Conservation (phyloP, 1,140 invertebrate species). For the Goniozus legneri region DNA sequence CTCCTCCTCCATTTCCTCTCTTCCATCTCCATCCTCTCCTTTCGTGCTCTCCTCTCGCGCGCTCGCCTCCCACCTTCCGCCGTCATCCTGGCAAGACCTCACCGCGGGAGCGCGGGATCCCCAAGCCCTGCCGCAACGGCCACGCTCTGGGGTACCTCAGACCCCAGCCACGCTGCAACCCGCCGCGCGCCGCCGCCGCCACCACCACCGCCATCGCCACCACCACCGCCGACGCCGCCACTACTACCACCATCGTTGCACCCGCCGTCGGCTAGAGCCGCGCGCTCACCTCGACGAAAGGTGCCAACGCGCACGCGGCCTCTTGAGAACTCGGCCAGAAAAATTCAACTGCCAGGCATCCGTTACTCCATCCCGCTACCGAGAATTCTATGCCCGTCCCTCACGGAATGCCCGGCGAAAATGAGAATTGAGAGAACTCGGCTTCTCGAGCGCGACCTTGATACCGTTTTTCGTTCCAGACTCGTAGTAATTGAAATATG, state of each 20-base stretch:
- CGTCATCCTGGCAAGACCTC: constrained; percentile 32
- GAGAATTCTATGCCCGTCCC: no score
- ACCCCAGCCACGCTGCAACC: constrained; percentile 39
- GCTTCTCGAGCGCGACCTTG: no score
- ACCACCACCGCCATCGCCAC: constrained; percentile 6
- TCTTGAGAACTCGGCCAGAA: constrained; percentile 31
- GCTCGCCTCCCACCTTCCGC: constrained; percentile 16
- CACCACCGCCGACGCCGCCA: constrained; percentile 12
- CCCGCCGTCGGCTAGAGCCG: constrained; percentile 15
- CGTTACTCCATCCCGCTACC: no score
- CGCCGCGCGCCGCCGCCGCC: constrained; percentile 10
- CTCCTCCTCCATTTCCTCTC: constrained; percentile 22
- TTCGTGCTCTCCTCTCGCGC: constrained; percentile 38
- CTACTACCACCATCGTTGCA: constrained; percentile 15
- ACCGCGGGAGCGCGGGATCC: constrained; percentile 49
- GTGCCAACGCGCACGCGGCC: constrained; percentile 26
- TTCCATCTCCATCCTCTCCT: constrained; percentile 37
- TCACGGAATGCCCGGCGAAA: no score
- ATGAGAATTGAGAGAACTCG: no score
- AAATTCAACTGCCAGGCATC: constrained; percentile 33
- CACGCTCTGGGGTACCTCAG: constrained; percentile 54
- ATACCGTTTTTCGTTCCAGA: no score
- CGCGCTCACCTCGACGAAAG: not conserved
- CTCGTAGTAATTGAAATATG: no score
- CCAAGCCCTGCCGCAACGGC: constrained; percentile 50